Percentiles rank a stretch among this genome's conserved stretches.
Evolutionary conservation across 2,888 invertebrate genomes (phyloP).

Genomic region (Andrena marginata): DNA sequence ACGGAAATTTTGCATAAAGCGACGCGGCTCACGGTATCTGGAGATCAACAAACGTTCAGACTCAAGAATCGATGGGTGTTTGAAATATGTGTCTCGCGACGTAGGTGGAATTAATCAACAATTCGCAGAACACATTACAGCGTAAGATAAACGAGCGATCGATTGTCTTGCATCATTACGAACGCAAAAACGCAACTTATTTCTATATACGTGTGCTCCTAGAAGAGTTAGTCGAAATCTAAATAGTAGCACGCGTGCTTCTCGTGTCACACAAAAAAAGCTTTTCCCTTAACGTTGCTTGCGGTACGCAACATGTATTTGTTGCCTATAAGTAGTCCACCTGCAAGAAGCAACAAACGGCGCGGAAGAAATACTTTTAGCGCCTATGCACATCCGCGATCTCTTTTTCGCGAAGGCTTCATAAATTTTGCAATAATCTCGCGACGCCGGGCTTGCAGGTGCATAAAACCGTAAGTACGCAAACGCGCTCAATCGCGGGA

Average conservation of each 20-base stretch:
- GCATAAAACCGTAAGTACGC: slow-evolving; percentile 9
- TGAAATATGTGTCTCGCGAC: slow-evolving; percentile 26
- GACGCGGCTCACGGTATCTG: slow-evolving; percentile 15
- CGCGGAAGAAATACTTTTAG: slow-evolving; percentile 10
- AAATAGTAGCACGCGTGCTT: no score
- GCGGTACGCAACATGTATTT: not conserved
- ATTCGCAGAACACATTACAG: slow-evolving; percentile 16
- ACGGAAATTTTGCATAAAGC: slow-evolving; percentile 41
- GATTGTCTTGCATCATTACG: not conserved
- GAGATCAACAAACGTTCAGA: slow-evolving; percentile 22
- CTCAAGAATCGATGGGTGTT: slow-evolving; percentile 15
- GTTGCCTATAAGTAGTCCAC: not conserved
- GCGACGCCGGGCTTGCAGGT: not conserved
- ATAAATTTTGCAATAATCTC: slow-evolving; percentile 48
- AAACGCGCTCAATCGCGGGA: slow-evolving; percentile 1
- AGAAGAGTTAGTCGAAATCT: no score
- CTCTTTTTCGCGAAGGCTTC: slow-evolving; percentile 26
- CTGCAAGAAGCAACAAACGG: not conserved
- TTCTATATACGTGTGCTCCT: not conserved
- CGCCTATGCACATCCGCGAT: slow-evolving; percentile 3
- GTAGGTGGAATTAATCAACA: slow-evolving; percentile 26
- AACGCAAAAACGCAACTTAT: not conserved
- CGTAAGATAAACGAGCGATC: slow-evolving; percentile 3
- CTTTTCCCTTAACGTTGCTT: not conserved
- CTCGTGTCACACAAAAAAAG: no score